Conservation (phyloP, 2,888 invertebrate genomes). For the Listrodromus nycthemerus region DNA sequence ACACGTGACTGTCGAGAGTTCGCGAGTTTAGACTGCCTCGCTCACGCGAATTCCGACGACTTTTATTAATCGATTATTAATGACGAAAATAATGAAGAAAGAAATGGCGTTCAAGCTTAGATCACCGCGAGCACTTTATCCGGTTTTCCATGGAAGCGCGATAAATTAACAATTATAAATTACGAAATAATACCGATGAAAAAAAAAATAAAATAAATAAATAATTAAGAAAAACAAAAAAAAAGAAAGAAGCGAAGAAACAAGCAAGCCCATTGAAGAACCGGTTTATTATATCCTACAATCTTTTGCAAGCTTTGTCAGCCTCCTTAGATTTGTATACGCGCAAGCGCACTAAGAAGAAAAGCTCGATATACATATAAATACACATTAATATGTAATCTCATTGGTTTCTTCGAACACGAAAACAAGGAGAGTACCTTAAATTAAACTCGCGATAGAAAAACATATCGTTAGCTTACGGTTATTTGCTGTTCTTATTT, state of each 20-base stretch:
- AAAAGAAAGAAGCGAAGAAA: neutral
- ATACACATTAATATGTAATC: conserved; percentile 11
- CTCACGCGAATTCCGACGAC: conserved; percentile 60
- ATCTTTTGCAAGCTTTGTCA: conserved; percentile 68
- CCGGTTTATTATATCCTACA: conserved; percentile 50
- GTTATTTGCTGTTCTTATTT: conserved; percentile 4
- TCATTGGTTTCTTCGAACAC: conserved; percentile 32
- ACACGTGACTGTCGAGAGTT: conserved; percentile 55
- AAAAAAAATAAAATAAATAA: conserved; percentile 9
- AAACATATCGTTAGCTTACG: conserved; percentile 2
- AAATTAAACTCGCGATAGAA: conserved; percentile 58
- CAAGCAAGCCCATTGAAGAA: conserved; percentile 38
- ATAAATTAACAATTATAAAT: conserved; percentile 49
- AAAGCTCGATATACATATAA: conserved; percentile 26
- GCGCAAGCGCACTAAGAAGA: conserved; percentile 48
- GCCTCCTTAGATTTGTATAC: conserved; percentile 69
- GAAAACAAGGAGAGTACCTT: conserved; percentile 37
- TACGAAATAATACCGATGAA: conserved; percentile 26
- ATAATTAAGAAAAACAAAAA: conserved; percentile 8
- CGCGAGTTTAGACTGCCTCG: conserved; percentile 62
- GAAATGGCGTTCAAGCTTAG: conserved; percentile 59
- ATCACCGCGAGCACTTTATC: conserved; percentile 62
- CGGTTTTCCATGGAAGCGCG: conserved; percentile 63
- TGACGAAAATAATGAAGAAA: conserved; percentile 25
- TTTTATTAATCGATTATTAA: conserved; percentile 61